Base-by-base conservation (phyloP, 2,888 invertebrate species). In the Torymus texanus region DNA sequence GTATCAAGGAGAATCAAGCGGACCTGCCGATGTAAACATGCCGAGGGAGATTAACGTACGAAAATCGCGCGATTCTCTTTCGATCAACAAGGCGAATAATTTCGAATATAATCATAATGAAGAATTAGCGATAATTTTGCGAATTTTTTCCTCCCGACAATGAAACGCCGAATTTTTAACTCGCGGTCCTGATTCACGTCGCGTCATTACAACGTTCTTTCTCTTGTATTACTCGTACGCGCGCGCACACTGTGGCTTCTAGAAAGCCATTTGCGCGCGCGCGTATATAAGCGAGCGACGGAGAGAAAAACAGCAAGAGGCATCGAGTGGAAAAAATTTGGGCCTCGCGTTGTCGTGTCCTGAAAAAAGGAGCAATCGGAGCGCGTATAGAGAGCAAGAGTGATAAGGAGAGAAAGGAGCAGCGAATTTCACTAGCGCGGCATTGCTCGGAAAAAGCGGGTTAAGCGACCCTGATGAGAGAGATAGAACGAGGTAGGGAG, bases 1-100 rank as follows among this genome's bases (percentile, higher is more conserved):
- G 18, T 58, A 67, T 18, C 75, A 79, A 79, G 79, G 79, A 66
- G 75, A 75, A 61, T 65, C 12, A 53, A 75, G 24, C 50, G 56
- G 50, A 2, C 16, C 41, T 41, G 41, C 8, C 41, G 24, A 79
- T 72, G 72, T 79, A 79, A 79, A 79, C 75, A 78, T 8, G 41
- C 8, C 41, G 41, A 41, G 41, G 41, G 10, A n/a, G 1, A 41
- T 41, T 8, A 41, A 41, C 41, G 16, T 55, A 56, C 21, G 14
- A 67, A 59, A 68, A 18, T 59, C 61, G 4, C 55, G 18, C 16
- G 21, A 75, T 59, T 59, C 24, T 53, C 16, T 66, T 14, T 16
- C 13, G 16, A 59, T 66, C 56, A 24, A 58, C 56, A 41, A 1
- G 41, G 41, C 41, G 41, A 41, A 41, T 41, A 59, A 59, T 50